Percentiles rank a stretch among this genome's conserved stretches.
phyloP scores from a whole-genome alignment of 2,888 invertebrate species.

The Altica lythri region DNA sequence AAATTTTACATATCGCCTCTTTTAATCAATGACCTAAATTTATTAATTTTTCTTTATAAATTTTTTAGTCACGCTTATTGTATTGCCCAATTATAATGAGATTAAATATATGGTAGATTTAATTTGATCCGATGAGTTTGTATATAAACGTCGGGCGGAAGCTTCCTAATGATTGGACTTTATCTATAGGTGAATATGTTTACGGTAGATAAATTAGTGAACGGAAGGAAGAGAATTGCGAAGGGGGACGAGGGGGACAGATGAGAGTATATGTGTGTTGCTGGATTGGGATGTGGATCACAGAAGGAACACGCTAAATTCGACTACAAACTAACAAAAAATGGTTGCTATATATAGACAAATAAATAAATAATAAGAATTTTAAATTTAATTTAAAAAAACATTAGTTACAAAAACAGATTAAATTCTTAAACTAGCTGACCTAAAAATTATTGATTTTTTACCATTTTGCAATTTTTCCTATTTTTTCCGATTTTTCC shows the following conservation, averaged over 20 bases:
- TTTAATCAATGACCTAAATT: not conserved
- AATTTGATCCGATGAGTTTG: constrained; percentile 25
- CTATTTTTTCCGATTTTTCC: too few relatives aligned
- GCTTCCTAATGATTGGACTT: constrained; percentile 40
- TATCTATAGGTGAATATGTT: constrained; percentile 40
- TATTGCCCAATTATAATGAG: constrained; percentile 9
- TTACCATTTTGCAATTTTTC: too few relatives aligned
- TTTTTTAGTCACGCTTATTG: too few relatives aligned
- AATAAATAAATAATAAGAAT: too few relatives aligned
- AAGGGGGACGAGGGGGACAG: constrained; percentile 22
- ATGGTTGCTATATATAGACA: too few relatives aligned
- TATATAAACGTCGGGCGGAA: constrained; percentile 32
- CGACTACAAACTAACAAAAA: constrained; percentile 11
- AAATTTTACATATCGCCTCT: too few relatives aligned
- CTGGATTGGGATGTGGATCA: constrained; percentile 27
- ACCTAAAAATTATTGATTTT: too few relatives aligned
- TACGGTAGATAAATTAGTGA: constrained; percentile 49
- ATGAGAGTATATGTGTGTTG: constrained; percentile 19
- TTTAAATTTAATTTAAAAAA: too few relatives aligned
- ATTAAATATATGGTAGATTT: constrained; percentile 19
- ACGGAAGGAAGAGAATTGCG: constrained; percentile 51
- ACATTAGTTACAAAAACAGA: too few relatives aligned
- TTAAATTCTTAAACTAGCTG: too few relatives aligned
- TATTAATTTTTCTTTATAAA: too few relatives aligned
- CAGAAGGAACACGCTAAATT: constrained; percentile 24